A percentile compares a stretch with the other conserved stretches of the same genome.
These are phyloP conservation scores for Andinoacara biseriatus DNA, from an alignment of 2,113 vertebrate genomes.

Conservation along the genomic window DNA sequence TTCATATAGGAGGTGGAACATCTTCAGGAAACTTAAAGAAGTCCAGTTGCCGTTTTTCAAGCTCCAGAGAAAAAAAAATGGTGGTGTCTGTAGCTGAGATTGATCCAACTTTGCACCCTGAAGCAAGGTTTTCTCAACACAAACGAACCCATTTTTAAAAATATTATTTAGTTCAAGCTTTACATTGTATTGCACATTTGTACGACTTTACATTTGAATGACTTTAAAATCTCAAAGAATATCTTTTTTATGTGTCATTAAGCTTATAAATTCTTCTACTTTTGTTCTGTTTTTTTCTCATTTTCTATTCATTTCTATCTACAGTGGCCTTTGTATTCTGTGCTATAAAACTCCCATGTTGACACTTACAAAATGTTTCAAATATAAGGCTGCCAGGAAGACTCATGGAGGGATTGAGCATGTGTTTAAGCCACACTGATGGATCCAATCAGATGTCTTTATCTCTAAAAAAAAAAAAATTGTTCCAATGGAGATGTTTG, in stretches of 20 bases:
- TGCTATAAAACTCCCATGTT: slow-evolving; percentile 7
- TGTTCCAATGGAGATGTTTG: slow-evolving; percentile 47
- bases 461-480: slow-evolving; percentile 35
- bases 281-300: background rate
- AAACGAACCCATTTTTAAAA: background rate
- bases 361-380: slow-evolving; percentile 26
- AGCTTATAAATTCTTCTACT: background rate
- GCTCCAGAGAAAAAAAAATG: no score
- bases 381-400: background rate
- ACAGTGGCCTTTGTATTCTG: no score
- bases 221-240: background rate
- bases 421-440: slow-evolving; percentile 38
- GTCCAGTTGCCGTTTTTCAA: no score
- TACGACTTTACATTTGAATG: background rate
- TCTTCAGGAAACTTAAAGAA: no score
- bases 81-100: background rate
- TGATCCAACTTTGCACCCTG: background rate
- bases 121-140: background rate
- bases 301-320: background rate
- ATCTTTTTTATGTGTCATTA: background rate
- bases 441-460: slow-evolving; percentile 62
- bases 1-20: no score
- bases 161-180: background rate
- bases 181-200: background rate
- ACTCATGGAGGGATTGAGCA: background rate